Evolutionary conservation across 2,113 vertebrate species (phyloP).

Genomic region (Rhipidura dahli): DNA sequence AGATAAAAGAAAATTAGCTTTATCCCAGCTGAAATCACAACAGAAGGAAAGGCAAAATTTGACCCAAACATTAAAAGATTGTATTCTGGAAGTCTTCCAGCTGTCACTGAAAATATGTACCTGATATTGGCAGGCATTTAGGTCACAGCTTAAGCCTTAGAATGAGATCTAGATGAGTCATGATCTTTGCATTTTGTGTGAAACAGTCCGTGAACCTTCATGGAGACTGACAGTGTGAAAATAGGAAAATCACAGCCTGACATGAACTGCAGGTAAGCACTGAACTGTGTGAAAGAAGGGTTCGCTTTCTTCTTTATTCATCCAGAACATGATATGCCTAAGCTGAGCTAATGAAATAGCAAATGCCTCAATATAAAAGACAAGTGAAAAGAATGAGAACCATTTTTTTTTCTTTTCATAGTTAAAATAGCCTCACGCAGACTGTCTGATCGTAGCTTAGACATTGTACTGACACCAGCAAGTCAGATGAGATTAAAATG

Average conservation of each 20-base stretch:
- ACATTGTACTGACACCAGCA: background rate
- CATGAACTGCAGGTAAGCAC: background rate
- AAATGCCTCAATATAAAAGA: background rate
- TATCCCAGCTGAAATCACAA: background rate
- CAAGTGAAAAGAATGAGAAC: background rate
- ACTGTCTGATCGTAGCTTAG: background rate
- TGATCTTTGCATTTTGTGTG: background rate
- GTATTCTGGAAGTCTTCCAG: background rate
- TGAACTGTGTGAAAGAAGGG: background rate
- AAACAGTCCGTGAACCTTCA: background rate
- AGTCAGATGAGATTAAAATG: slow-evolving; percentile 28
- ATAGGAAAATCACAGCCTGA: background rate
- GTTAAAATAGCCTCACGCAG: background rate
- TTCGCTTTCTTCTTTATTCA: background rate
- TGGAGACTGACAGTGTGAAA: background rate
- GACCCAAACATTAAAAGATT: background rate
- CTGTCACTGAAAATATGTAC: background rate
- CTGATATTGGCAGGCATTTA: background rate
- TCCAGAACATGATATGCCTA: background rate
- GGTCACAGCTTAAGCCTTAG: background rate
- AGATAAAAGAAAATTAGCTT: background rate
- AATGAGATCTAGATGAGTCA: background rate
- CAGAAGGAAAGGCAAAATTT: background rate
- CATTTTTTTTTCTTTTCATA: background rate
- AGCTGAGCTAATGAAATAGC: background rate